Evolutionary conservation across 53 echinoderm and acorn worm genomes (phyloP).

Genomic region (Zoroaster sp.): DNA sequence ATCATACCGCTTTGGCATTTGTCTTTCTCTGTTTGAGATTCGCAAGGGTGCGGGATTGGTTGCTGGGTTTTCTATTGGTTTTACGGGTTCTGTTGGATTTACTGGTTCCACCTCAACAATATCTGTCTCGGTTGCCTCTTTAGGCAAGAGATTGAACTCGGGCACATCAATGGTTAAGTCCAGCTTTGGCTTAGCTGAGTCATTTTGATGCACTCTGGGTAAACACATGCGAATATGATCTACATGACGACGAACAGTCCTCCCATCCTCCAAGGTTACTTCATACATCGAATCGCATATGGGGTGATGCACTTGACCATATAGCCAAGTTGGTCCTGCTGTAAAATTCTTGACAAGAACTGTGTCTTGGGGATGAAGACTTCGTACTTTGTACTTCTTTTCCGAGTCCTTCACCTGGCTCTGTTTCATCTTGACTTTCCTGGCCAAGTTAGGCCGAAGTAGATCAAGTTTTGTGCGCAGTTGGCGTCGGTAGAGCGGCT

Average conservation of each 20-base stretch:
- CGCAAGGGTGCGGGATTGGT: no score
- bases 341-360: slow-evolving; percentile 42
- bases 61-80: no score
- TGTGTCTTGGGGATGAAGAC: not conserved
- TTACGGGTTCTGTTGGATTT: no score
- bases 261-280: slow-evolving; percentile 7
- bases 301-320: not conserved
- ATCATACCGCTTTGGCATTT: no score
- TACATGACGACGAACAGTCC: slow-evolving; percentile 24
- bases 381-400: not conserved
- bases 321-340: not conserved
- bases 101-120: no score
- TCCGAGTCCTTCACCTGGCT: not conserved
- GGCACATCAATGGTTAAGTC: no score
- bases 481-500: not conserved
- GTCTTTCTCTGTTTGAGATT: no score
- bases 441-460: not conserved
- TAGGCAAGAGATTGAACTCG: no score
- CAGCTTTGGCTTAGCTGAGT: no score
- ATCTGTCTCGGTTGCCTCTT: no score
- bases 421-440: not conserved
- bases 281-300: not conserved
- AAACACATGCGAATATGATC: not conserved
- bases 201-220: not conserved
- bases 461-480: not conserved